These are phyloP conservation scores for Elgaria multicarinata DNA, from an alignment of 2,113 vertebrate genomes.

Conservation along the genomic window DNA sequence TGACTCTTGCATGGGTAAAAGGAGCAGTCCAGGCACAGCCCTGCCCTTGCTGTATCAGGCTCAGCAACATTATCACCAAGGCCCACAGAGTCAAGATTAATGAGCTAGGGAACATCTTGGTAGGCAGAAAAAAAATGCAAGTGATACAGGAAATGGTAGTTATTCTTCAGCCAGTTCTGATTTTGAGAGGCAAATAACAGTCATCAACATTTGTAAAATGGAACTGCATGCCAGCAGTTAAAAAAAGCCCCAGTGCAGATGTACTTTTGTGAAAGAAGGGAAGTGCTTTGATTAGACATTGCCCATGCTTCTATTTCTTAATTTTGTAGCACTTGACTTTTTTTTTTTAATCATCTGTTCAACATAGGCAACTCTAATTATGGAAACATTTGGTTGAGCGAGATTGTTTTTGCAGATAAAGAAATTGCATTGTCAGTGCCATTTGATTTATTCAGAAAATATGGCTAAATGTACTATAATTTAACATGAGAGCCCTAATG, in stretches of 20 bases:
- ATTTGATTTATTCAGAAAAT: constrained; percentile 70
- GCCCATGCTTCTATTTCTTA: constrained; percentile 36
- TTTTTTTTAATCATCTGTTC: constrained; percentile 49
- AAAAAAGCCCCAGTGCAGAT: constrained; percentile 24
- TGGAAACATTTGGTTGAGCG: constrained; percentile 59
- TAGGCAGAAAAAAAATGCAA: not conserved
- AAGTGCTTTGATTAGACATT: constrained; percentile 47
- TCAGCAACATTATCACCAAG: not conserved
- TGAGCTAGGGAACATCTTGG: not conserved
- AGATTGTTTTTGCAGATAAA: constrained; percentile 63
- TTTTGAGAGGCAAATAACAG: not conserved
- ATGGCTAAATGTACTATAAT: constrained; percentile 59
- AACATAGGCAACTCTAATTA: constrained; percentile 62
- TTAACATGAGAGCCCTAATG: constrained; percentile 61
- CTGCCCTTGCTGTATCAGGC: not conserved
- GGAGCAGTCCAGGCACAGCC: not conserved
- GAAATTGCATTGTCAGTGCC: constrained; percentile 64
- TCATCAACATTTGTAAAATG: not conserved
- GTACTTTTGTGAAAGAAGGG: constrained; percentile 23
- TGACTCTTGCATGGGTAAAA: not conserved
- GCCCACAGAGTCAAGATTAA: constrained; percentile 9
- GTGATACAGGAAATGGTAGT: not conserved
- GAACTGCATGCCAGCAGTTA: not conserved
- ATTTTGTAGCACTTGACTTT: constrained; percentile 51
- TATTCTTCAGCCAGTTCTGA: not conserved